A percentile compares a stretch with the other conserved stretches of the same genome.
phyloP scores from a whole-genome alignment of 1,140 invertebrate species.

The Panagrolaimus sp. region DNA sequence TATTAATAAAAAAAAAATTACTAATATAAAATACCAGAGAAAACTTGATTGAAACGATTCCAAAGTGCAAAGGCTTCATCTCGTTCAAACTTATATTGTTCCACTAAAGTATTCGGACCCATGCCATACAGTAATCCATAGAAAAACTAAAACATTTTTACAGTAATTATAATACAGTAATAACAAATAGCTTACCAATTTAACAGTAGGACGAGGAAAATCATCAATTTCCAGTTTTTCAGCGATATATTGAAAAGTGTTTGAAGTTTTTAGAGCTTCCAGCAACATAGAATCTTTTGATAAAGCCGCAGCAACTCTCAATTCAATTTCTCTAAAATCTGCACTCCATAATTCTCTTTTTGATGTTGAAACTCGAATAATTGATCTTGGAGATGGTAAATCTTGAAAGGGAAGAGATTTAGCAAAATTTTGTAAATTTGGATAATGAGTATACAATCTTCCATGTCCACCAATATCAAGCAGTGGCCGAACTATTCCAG shows the following conservation, averaged over 20 bases:
- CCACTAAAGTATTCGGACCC: background rate
- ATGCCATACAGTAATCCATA: slow-evolving; percentile 5
- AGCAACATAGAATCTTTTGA: background rate
- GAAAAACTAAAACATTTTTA: background rate
- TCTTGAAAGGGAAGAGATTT: slow-evolving; percentile 9
- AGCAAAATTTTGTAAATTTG: slow-evolving; percentile 15
- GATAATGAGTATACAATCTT: background rate
- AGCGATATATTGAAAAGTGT: background rate
- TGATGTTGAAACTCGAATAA: background rate
- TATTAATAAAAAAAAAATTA: background rate
- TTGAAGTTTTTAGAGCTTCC: background rate
- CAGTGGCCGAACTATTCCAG: background rate
- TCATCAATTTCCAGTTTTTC: background rate
- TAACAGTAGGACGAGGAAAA: background rate
- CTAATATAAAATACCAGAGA: background rate
- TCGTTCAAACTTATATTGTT: background rate
- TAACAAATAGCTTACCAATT: background rate
- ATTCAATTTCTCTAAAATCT: slow-evolving; percentile 11
- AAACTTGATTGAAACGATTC: background rate
- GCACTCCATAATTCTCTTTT: slow-evolving; percentile 5
- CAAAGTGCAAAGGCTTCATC: background rate
- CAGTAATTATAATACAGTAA: no score
- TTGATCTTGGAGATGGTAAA: background rate
- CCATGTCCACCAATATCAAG: background rate
- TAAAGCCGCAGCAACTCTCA: background rate